phyloP scores from a whole-genome alignment of 37 sponge, comb jelly and placozoan genomes.

The Agelas oroides region DNA sequence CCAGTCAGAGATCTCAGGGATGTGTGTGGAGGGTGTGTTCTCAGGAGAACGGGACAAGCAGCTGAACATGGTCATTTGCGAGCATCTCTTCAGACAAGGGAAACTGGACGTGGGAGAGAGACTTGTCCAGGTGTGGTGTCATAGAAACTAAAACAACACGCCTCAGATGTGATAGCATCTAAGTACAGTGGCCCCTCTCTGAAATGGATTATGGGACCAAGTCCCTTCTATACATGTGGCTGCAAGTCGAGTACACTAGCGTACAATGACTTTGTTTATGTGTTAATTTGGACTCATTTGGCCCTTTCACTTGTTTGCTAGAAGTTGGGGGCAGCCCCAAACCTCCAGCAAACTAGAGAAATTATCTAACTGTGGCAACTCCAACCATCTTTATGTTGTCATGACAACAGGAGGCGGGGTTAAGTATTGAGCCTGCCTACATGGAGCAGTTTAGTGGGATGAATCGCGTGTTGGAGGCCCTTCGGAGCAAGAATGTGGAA shows the following conservation, averaged over 20 bases:
- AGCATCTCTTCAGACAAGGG: slow-evolving; percentile 88
- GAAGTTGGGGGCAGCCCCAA: no score
- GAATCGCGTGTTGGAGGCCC: slow-evolving; percentile 72
- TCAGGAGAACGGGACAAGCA: slow-evolving; percentile 18
- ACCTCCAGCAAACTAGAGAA: no score
- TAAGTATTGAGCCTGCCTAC: slow-evolving; percentile 44
- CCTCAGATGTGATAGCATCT: background rate
- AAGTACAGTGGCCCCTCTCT: background rate
- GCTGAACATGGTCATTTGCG: slow-evolving; percentile 72
- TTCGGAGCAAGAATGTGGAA: slow-evolving; percentile 44
- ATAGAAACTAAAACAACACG: no score
- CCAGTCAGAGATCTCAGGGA: slow-evolving; percentile 55
- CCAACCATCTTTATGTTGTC: background rate
- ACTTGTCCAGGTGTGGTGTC: slow-evolving; percentile 49
- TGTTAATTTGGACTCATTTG: no score
- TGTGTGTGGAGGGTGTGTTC: slow-evolving; percentile 57
- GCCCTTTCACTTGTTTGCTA: no score
- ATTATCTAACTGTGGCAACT: no score
- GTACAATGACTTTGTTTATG: no score
- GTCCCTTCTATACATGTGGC: background rate
- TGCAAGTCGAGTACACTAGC: background rate
- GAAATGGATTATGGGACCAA: no score
- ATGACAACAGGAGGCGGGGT: slow-evolving; percentile 60
- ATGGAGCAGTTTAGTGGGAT: slow-evolving; percentile 76
- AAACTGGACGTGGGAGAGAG: slow-evolving; percentile 79